Percentiles rank a stretch among this genome's conserved stretches.
Conservation (phyloP, 2,888 invertebrate genomes). For the Drepana falcataria region DNA sequence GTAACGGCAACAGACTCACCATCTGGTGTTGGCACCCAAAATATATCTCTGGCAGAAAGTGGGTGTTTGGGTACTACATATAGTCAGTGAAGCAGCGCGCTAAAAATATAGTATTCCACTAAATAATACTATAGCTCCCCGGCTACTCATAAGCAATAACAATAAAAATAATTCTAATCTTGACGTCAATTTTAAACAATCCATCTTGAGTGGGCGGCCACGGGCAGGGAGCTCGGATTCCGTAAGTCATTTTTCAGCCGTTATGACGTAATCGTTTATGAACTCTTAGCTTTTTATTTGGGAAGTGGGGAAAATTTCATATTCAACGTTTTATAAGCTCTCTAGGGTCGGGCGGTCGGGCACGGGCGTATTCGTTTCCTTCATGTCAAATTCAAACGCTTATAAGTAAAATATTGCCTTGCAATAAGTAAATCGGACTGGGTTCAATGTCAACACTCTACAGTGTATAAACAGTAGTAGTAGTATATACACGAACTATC, state of each 20-base stretch:
- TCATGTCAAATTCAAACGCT: constrained; percentile 2
- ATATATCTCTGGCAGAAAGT: too few relatives aligned
- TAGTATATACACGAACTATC: too few relatives aligned
- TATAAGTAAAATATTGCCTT: constrained; percentile 1
- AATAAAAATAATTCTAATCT: constrained; percentile 32
- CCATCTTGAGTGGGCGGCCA: constrained; percentile 51
- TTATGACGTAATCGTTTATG: constrained; percentile 70
- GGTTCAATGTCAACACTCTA: too few relatives aligned
- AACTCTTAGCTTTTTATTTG: constrained; percentile 67
- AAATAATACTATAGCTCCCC: not conserved
- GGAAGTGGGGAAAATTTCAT: constrained; percentile 58
- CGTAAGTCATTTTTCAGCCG: constrained; percentile 67
- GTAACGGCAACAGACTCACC: too few relatives aligned
- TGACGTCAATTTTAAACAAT: constrained; percentile 58
- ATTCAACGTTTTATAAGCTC: constrained; percentile 58
- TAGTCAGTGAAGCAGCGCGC: too few relatives aligned
- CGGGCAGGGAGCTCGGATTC: constrained; percentile 49
- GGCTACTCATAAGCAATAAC: constrained; percentile 13
- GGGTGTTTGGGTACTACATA: too few relatives aligned
- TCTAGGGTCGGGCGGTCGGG: constrained; percentile 17
- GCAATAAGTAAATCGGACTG: not conserved
- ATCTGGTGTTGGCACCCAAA: too few relatives aligned
- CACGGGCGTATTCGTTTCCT: constrained; percentile 1
- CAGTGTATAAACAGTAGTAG: too few relatives aligned
- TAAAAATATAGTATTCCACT: too few relatives aligned